A percentile compares a stretch with the other conserved stretches of the same genome.
Conservation (phyloP, 37 sponge, comb jelly and placozoan species). For the Spongilla lacustris region DNA sequence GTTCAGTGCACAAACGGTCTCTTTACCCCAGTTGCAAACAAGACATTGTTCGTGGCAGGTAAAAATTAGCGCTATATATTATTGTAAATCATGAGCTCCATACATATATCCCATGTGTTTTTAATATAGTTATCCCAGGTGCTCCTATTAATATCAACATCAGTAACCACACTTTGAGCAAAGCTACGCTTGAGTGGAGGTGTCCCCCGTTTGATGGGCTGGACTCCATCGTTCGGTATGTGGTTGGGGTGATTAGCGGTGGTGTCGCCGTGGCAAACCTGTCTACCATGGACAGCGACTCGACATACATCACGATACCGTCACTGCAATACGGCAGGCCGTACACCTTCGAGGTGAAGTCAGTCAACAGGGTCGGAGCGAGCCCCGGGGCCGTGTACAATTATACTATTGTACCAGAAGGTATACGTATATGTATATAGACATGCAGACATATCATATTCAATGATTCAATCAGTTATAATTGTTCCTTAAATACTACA, state of each 20-base stretch:
- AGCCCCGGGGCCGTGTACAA: not conserved
- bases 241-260: not conserved
- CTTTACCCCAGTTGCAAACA: not conserved
- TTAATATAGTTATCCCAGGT: not conserved
- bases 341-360: not conserved
- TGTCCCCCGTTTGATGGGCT: not conserved
- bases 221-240: not conserved
- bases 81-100: no score
- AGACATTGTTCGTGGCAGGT: not conserved
- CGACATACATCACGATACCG: not conserved
- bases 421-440: not conserved
- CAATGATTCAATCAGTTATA: no score
- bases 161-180: not conserved
- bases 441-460: no score
- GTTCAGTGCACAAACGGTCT: not conserved
- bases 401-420: not conserved
- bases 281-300: not conserved
- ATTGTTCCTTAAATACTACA: no score
- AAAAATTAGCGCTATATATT: not conserved
- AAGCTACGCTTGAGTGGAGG: not conserved
- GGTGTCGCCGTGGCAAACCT: not conserved
- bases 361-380: not conserved
- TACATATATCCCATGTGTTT: not conserved
- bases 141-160: not conserved
- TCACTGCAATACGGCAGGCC: not conserved